Evolutionary conservation across 2,888 invertebrate genomes (phyloP).

Genomic region (Drosophila picticornis): DNA sequence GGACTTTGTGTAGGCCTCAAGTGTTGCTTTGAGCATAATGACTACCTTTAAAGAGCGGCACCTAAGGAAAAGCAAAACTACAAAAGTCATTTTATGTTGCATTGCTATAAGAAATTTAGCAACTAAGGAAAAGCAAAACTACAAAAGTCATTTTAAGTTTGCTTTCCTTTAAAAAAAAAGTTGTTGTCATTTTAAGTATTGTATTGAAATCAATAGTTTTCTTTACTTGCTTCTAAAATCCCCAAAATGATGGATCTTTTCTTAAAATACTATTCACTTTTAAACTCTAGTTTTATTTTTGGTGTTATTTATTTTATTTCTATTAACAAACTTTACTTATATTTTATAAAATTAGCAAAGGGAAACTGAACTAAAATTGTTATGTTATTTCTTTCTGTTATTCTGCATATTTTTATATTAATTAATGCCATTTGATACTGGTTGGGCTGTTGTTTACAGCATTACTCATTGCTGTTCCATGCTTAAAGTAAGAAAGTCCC

Average conservation of each 20-base stretch:
- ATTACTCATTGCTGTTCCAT: background rate
- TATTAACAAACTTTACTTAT: background rate
- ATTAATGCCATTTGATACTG: background rate
- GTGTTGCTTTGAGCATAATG: conserved; percentile 36
- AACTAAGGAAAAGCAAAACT: background rate
- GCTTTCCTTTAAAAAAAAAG: background rate
- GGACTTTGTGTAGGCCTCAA: conserved; percentile 20
- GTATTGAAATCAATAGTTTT: background rate
- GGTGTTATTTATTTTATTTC: too few species aligned
- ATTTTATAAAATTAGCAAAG: background rate
- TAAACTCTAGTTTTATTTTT: rapidly evolving
- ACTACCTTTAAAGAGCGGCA: background rate
- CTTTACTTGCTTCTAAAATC: background rate
- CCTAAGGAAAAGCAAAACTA: background rate
- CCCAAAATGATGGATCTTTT: background rate
- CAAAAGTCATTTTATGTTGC: background rate
- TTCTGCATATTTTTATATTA: background rate
- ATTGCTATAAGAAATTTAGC: background rate
- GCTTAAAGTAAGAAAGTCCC: background rate
- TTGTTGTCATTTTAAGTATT: background rate
- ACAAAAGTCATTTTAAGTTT: background rate
- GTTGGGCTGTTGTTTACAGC: background rate
- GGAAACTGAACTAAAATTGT: background rate
- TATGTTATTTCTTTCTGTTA: background rate
- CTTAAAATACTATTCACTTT: background rate